phyloP scores from a whole-genome alignment of 2,888 invertebrate genomes.

The Geotrupes spiniger region DNA sequence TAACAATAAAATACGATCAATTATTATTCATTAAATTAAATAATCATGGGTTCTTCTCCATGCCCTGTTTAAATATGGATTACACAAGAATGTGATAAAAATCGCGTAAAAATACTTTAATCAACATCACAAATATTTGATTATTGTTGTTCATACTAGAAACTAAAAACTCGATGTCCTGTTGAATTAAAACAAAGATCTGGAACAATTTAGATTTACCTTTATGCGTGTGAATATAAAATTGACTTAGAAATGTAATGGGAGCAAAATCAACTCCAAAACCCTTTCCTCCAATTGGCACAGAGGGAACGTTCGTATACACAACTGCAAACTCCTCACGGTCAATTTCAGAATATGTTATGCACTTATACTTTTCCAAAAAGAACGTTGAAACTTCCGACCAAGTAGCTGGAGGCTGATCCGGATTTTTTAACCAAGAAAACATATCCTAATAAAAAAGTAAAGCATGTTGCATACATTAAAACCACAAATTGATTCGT shows the following conservation, averaged over 20 bases:
- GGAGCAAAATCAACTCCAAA: slow-evolving; percentile 59
- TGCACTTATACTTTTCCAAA: slow-evolving; percentile 55
- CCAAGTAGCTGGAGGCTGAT: slow-evolving; percentile 55
- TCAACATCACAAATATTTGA: too few species aligned
- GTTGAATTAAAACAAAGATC: too few species aligned
- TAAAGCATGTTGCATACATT: slow-evolving; percentile 28
- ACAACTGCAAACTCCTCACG: slow-evolving; percentile 60
- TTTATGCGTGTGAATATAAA: slow-evolving; percentile 64
- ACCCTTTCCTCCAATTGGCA: slow-evolving; percentile 46
- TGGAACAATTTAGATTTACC: slow-evolving; percentile 50
- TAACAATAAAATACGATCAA: too few species aligned
- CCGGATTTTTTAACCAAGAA: slow-evolving; percentile 46
- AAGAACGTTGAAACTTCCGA: slow-evolving; percentile 54
- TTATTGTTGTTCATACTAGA: too few species aligned
- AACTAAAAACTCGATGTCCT: too few species aligned
- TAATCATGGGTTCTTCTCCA: too few species aligned
- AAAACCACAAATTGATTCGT: too few species aligned
- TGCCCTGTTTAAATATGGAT: too few species aligned
- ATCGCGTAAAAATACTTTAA: too few species aligned
- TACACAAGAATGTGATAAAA: too few species aligned
- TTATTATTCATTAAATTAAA: too few species aligned
- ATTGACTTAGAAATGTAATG: slow-evolving; percentile 60
- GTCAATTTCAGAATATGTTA: slow-evolving; percentile 67
- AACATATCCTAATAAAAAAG: slow-evolving; percentile 39
- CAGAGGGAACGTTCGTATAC: slow-evolving; percentile 54